Base-by-base conservation (phyloP, 2,113 vertebrate species). In the Pongo pygmaeus region DNA sequence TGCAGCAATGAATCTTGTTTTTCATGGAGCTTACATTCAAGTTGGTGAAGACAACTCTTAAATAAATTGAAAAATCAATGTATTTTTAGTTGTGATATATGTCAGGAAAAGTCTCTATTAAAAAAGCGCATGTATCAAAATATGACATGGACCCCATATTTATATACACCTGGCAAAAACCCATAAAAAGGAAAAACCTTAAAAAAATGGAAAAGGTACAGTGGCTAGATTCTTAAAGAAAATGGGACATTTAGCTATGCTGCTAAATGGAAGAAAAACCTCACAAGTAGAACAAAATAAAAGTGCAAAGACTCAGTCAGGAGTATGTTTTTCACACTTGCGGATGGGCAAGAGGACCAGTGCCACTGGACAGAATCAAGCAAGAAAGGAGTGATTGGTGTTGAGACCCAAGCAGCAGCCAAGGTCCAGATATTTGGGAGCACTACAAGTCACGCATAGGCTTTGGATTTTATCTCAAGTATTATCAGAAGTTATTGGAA, bases 1-100 rank as follows among this genome's bases (percentile, higher is more conserved):
- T 16, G 69, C 10, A 57, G 1, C 2, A 46, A 8, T 17, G 4
- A 1, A 10, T 59, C 4, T 6, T 1, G 88, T 8, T 52, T 57
- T 67, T 64, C 25, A 84, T 43, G 20, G n/a, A 59, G 0, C 38
- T 77, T 72, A 83, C 16, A 69, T 81, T 80, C 32, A 87, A 57
- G 3, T 83, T 50, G 11, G 0, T 7, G 38, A 25, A 78, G 17
- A n/a, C 46, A 83, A 32, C 4, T 52, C 2, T 59, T n/a, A 94
- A 80, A 52, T 38, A 61, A 50, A 38, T 52, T 38, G 43, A 79
- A 4, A 67, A 50, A 14, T 74, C 38, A 75, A 50, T 12, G 1
- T 61, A 17, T 78, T 20, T 89, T 46, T 89, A 89, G 5, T 16
- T 77, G 11, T 59, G 17, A 50, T 32, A 43, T 69, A 70, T 88